These are phyloP conservation scores for Napeogenes inachia DNA, from an alignment of 2,888 invertebrate genomes.

Conservation along the genomic window DNA sequence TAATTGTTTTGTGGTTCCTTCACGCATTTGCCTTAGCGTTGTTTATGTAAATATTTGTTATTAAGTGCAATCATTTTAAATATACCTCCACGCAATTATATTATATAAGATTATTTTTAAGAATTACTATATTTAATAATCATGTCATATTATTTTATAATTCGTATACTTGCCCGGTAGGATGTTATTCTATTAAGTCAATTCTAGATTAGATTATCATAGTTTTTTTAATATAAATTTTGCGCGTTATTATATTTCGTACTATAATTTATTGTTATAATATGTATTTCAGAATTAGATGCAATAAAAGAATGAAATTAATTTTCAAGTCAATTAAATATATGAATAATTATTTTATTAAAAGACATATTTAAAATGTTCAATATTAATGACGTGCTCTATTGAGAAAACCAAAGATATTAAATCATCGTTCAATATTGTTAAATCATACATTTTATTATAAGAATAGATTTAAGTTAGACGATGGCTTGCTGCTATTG, in stretches of 20 bases:
- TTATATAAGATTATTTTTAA: constrained; percentile 5
- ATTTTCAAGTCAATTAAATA: constrained; percentile 3
- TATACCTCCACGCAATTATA: constrained; percentile 30
- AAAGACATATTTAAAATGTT: constrained; percentile 10
- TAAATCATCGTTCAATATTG: constrained; percentile 48
- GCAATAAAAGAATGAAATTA: not conserved
- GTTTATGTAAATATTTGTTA: constrained; percentile 33
- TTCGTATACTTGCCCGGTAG: constrained; percentile 27
- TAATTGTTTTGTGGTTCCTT: constrained; percentile 61
- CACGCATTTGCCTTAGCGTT: constrained; percentile 63
- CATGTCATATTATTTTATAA: not conserved
- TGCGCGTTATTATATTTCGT: constrained; percentile 20
- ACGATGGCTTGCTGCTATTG: constrained; percentile 13
- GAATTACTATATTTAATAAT: not conserved
- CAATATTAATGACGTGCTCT: constrained; percentile 44
- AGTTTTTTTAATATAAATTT: constrained; percentile 16
- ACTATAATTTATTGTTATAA: constrained; percentile 5
- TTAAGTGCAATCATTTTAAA: constrained; percentile 34
- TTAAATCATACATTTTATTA: constrained; percentile 30
- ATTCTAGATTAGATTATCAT: constrained; percentile 28
- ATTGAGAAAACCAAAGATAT: constrained; percentile 68
- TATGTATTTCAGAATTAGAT: not conserved
- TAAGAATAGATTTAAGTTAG: constrained; percentile 25
- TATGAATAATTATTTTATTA: not conserved
- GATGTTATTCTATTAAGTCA: constrained; percentile 33